Percentiles rank a stretch among this genome's conserved stretches.
Conservation (phyloP, 1,140 invertebrate species). For the Drosophila ficusphila region DNA sequence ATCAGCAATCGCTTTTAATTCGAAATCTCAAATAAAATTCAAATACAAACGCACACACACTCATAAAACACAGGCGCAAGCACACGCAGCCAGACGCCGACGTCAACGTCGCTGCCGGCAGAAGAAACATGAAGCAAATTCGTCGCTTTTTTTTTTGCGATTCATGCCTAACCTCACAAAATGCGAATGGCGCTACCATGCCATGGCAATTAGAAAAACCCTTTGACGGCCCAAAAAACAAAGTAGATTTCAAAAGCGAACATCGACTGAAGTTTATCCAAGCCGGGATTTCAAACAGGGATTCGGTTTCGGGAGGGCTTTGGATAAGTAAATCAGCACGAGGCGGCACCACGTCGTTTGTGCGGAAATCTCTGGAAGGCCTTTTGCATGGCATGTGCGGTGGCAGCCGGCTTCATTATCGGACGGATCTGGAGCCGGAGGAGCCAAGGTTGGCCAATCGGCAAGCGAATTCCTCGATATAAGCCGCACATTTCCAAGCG, state of each 20-base stretch:
- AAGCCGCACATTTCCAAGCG: not conserved
- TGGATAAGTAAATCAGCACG: not conserved
- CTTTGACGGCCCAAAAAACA: not conserved
- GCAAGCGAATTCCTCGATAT: not conserved
- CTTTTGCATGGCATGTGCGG: too few relatives aligned
- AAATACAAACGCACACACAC: conserved; percentile 4
- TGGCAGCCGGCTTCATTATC: not conserved
- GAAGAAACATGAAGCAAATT: conserved; percentile 72
- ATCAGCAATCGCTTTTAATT: conserved; percentile 17
- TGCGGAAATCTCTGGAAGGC: conserved; percentile 1
- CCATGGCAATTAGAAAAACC: conserved; percentile 11
- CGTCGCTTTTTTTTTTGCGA: conserved; percentile 29
- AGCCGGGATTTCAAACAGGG: not conserved
- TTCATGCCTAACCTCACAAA: conserved; percentile 67
- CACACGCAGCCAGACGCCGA: conserved; percentile 23
- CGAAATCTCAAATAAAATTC: conserved; percentile 30
- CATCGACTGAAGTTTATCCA: not conserved
- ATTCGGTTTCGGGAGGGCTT: too few relatives aligned
- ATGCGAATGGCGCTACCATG: conserved; percentile 17
- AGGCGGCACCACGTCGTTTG: conserved; percentile 2
- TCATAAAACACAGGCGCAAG: not conserved
- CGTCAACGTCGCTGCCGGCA: conserved; percentile 46
- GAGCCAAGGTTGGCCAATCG: not conserved
- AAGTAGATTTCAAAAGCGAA: too few relatives aligned
- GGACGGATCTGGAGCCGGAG: not conserved